Conservation (phyloP, 2,888 invertebrate genomes). For the Ethmia dodecea region DNA sequence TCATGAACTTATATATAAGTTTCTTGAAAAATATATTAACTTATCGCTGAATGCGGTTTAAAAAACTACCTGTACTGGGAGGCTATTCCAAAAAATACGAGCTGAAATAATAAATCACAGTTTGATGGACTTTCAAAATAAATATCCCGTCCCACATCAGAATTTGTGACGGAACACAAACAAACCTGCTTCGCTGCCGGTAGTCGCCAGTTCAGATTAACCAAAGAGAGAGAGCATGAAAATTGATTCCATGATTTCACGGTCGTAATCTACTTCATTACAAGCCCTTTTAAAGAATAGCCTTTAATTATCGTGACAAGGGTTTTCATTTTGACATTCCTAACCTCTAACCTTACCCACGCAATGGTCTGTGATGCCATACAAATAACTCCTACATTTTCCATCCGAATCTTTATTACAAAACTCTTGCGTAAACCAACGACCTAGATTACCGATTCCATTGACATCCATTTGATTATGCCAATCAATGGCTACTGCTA, state of each 20-base stretch:
- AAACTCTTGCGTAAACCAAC: conserved; percentile 3
- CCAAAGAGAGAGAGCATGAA: conserved; percentile 10
- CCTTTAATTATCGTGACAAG: conserved; percentile 14
- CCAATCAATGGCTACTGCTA: neutral
- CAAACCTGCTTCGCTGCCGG: too few relatives aligned
- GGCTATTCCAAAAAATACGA: too few relatives aligned
- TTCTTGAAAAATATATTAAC: too few relatives aligned
- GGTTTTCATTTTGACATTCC: conserved; percentile 18
- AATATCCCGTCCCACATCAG: too few relatives aligned
- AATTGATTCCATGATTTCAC: conserved; percentile 30
- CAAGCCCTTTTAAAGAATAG: conserved; percentile 7
- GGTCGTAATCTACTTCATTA: conserved; percentile 20
- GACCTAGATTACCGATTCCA: conserved; percentile 23
- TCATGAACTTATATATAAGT: too few relatives aligned
- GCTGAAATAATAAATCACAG: too few relatives aligned
- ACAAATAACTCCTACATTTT: conserved; percentile 7
- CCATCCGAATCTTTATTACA: neutral
- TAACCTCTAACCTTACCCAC: conserved; percentile 15
- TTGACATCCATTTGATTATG: conserved; percentile 30
- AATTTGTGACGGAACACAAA: too few relatives aligned
- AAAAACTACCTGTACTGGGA: too few relatives aligned
- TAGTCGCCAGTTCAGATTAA: too few relatives aligned
- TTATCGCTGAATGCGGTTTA: too few relatives aligned
- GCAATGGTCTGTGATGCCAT: conserved; percentile 11
- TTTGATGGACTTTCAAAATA: too few relatives aligned